Base-by-base conservation (phyloP, 2,888 invertebrate species). In the Andrena minutula region DNA sequence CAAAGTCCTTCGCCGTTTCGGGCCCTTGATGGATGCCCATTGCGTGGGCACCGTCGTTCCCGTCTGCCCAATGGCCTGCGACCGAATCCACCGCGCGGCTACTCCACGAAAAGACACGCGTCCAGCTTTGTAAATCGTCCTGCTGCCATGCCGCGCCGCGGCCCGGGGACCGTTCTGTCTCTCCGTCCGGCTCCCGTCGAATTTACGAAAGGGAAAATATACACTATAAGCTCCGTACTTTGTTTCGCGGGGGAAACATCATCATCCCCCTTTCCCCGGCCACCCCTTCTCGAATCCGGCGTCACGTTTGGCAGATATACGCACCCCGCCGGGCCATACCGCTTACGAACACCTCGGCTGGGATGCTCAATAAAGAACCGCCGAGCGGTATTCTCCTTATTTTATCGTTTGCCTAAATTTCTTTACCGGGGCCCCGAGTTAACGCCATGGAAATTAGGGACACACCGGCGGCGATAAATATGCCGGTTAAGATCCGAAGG, bases 11-110 rank as follows among this genome's bases (percentile, higher is more conserved):
- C 86, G 90, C 91, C 88, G 85, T 91, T 92, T 91, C 41, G 90
- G 91, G 79, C 86, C 86, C 90, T 91, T 91, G 92, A 92, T 92
- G 91, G 92, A 92, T 92, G 91, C 88, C 89, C 90, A 75, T 90
- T 92, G 92, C 92, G 92, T 92, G 91, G 92, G 92, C 91, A 88
- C 71, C 83, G 86, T 79, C 89, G 88, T 90, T 89, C 86, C 89
- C 82, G 72, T 85, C 77, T 87, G 86, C 85, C 89, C 88, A 88
- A 90, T 88, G 85, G 89, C 79, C 86, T 86, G 86, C 88, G 90
- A 89, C 89, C 88, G 85, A 90, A 89, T 89, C 87, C 89, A 86
- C 86, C 79, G 64, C 74, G 41, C 84, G 74, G 86, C 66, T 76
- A 70, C 80, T 82, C 77, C 84, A 72, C 79, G 78, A 86, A 86